These are phyloP conservation scores for Barbus barbus DNA, from an alignment of 2,113 vertebrate genomes.

Conservation along the genomic window DNA sequence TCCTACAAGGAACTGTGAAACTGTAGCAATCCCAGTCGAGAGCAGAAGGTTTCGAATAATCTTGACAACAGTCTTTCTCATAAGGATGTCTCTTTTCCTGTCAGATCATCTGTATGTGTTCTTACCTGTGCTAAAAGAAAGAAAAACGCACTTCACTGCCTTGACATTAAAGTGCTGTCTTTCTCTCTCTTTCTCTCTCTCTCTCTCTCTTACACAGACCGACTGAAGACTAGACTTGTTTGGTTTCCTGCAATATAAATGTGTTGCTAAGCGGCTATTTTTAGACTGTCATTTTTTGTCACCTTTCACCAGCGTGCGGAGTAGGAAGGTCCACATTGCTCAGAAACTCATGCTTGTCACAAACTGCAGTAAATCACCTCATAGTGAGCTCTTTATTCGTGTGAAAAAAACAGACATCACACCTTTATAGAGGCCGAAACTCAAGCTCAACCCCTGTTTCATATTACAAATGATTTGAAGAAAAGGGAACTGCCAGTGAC, in stretches of 20 bases:
- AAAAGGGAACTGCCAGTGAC: too few species aligned
- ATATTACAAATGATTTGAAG: background rate
- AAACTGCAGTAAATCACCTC: background rate
- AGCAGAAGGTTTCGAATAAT: background rate
- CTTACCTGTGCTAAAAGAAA: background rate
- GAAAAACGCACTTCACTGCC: constrained; percentile 11
- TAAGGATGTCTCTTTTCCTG: constrained; percentile 13
- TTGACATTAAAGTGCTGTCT: constrained; percentile 61
- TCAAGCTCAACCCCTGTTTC: background rate
- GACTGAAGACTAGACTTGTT: background rate
- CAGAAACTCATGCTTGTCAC: background rate
- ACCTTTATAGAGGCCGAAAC: background rate
- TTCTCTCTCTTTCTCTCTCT: constrained; percentile 27
- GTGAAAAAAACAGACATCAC: background rate
- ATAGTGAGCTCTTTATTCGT: background rate
- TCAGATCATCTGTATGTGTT: background rate
- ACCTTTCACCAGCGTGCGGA: background rate
- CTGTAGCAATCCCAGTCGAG: too few species aligned
- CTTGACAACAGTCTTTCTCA: background rate
- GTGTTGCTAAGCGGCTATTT: constrained; percentile 39
- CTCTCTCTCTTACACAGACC: background rate
- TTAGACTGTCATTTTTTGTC: background rate
- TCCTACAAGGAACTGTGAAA: background rate
- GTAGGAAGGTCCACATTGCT: background rate
- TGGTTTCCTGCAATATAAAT: constrained; percentile 50